Evolutionary conservation across 2,113 vertebrate genomes (phyloP), one percentile per base, ranked within the genome.

Genomic region (Chroicocephalus ridibundus): DNA sequence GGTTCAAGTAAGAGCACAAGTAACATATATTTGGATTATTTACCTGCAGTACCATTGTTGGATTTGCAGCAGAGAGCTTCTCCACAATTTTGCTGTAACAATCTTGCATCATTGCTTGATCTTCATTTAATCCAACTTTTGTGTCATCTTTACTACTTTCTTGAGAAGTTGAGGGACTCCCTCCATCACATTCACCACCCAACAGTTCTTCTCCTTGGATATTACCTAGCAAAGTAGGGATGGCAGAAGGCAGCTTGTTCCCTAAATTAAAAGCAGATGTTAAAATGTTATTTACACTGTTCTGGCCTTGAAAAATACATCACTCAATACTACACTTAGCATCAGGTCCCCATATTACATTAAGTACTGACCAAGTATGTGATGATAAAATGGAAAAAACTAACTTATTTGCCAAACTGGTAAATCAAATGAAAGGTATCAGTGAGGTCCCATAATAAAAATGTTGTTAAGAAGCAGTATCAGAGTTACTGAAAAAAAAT

Each of bases 51-150:
- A 99, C 99, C 99, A 99, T 99, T 31, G 99, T 99, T 16, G 99
- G 99, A 94, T 99, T 99, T 83, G 99, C 99, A 79, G 98, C 95
- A 14, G 99, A 99, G 40, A 99, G 97, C 61, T 99, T 99, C 90
- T 99, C 99, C 49, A 99, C 99, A 8, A 99, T 99, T 98, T 99
- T 99, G 98, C 99, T 99, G 97, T 99, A 99, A 96, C 99, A 99
- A 94, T 99, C 99, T 94, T 99, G 99, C 99, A 99, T 99, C 99
- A 99, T 99, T 66, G 99, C 99, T 97, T 99, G 99, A 96, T 99
- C 99, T 94, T 99, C 99, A 94, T 99, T 99, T 77, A 99, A 98
- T 66, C 98, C 99, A 95, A 98, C 97, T 78, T 98, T 98, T 25
- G 98, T 97, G 80, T 99, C 99, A 26, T 99, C 99, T 74, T 97